Percentiles rank a stretch among this genome's conserved stretches.
Conservation (phyloP, 2,888 invertebrate species). For the Rhopalosiphum nymphaeae region DNA sequence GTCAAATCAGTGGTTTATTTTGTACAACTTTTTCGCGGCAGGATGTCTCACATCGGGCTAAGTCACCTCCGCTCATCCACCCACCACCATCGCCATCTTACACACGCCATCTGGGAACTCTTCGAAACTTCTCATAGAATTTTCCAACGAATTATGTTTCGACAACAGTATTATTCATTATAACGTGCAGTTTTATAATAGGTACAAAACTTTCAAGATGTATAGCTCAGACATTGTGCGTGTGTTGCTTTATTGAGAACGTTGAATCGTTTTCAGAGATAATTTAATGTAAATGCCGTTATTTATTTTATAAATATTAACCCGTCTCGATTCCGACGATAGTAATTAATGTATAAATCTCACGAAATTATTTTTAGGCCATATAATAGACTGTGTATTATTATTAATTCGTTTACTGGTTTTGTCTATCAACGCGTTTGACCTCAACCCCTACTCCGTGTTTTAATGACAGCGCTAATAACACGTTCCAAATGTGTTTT, state of each 20-base stretch:
- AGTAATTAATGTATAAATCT: not conserved
- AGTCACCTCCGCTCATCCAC: not conserved
- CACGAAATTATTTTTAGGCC: slow-evolving; percentile 14
- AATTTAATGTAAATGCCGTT: not conserved
- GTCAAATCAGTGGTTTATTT: slow-evolving; percentile 31
- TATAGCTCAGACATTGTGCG: not conserved
- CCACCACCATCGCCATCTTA: not conserved
- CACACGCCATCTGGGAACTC: not conserved
- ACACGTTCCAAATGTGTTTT: slow-evolving; percentile 10
- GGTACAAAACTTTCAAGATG: not conserved
- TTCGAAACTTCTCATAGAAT: not conserved
- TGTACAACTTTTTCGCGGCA: not conserved
- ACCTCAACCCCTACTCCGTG: slow-evolving; percentile 10
- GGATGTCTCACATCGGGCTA: not conserved
- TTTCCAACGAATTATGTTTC: slow-evolving; percentile 29
- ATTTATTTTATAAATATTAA: not conserved
- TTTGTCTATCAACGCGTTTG: not conserved
- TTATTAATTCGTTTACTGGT: slow-evolving; percentile 29
- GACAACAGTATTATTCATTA: not conserved
- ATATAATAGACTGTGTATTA: not conserved
- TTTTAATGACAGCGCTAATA: not conserved
- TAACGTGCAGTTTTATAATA: not conserved
- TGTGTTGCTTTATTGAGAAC: not conserved
- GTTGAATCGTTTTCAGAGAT: slow-evolving; percentile 3
- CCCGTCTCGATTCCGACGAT: not conserved